Conservation (phyloP, 2,888 invertebrate genomes). For the Heliconius erato region DNA sequence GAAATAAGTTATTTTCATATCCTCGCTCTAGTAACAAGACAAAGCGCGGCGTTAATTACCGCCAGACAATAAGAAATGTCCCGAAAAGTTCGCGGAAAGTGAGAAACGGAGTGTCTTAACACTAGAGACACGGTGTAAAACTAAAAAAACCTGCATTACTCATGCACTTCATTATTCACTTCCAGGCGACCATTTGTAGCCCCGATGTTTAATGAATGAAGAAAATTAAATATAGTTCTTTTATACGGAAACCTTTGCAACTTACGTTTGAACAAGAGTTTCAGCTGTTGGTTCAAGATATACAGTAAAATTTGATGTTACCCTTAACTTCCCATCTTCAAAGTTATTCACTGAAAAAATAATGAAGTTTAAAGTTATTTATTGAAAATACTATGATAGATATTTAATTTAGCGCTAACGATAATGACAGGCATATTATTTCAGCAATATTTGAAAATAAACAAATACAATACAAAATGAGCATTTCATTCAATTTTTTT, state of each 20-base stretch:
- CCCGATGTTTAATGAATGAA: neutral
- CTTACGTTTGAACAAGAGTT: conserved; percentile 52
- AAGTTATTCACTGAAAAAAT: conserved; percentile 22
- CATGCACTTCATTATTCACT: too few species aligned
- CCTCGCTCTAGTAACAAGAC: neutral
- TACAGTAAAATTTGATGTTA: conserved; percentile 36
- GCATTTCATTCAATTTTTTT: too few species aligned
- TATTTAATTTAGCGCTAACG: too few species aligned
- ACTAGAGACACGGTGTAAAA: neutral
- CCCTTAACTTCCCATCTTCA: conserved; percentile 5
- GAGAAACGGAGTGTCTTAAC: neutral
- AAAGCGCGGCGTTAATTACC: neutral
- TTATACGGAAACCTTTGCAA: conserved; percentile 11
- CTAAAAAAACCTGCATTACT: too few species aligned
- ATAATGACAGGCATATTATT: too few species aligned
- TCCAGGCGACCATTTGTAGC: too few species aligned
- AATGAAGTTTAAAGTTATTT: neutral
- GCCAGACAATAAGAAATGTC: neutral
- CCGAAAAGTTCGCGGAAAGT: neutral
- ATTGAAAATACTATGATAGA: neutral
- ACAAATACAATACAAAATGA: too few species aligned
- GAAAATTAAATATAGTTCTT: neutral
- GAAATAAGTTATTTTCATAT: neutral
- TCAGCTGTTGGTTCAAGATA: conserved; percentile 47
- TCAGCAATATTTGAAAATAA: too few species aligned